Evolutionary conservation across 1,140 invertebrate genomes (phyloP).

Genomic region (Camponotus vicinus): DNA sequence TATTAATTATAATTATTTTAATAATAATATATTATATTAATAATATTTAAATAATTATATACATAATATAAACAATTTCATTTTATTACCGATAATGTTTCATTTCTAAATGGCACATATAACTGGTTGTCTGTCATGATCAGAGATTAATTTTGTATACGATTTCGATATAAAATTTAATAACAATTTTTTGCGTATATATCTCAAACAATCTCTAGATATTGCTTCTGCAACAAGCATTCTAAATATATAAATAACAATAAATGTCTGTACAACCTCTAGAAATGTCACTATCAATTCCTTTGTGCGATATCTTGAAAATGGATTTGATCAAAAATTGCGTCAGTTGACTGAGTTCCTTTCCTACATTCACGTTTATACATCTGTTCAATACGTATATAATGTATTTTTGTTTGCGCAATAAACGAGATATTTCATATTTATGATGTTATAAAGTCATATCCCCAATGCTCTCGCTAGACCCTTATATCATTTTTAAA

Average conservation of each 20-base stretch:
- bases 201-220: background rate
- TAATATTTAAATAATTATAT: background rate
- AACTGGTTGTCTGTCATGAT: conserved; percentile 11
- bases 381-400: background rate
- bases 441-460: background rate
- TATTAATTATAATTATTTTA: background rate
- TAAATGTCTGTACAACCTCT: conserved; percentile 22
- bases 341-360: background rate
- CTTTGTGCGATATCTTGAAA: background rate
- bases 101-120: background rate
- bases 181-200: conserved; percentile 8
- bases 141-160: background rate
- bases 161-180: background rate
- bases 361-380: background rate
- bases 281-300: conserved; percentile 6
- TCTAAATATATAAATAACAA: conserved; percentile 13
- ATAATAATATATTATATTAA: background rate
- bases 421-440: conserved; percentile 15
- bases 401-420: background rate
- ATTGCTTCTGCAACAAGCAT: background rate
- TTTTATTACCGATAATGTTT: conserved; percentile 28
- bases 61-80: background rate
- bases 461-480: too few species aligned
- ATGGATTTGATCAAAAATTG: background rate
- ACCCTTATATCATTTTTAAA: too few species aligned